These are phyloP conservation scores for Anisognathus igniventris DNA, from an alignment of 2,797 vertebrate species.

Conservation along the genomic window DNA sequence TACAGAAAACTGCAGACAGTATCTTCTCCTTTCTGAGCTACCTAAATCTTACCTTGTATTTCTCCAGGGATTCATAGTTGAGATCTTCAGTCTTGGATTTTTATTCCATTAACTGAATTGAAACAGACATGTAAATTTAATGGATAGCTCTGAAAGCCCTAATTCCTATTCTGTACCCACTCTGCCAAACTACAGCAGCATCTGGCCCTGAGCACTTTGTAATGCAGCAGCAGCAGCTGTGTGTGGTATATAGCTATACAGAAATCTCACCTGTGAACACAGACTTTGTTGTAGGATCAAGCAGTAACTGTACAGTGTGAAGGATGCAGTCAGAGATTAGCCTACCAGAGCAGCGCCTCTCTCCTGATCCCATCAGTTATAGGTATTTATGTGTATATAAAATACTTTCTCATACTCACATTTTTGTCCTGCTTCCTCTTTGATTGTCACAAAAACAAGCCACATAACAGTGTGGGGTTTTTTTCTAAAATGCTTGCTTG, in stretches of 20 bases:
- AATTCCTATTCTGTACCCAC: neutral
- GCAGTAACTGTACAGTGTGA: neutral
- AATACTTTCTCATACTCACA: neutral
- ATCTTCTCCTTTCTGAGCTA: neutral
- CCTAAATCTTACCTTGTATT: neutral
- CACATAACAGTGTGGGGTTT: accelerated
- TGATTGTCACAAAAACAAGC: neutral
- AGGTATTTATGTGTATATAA: neutral
- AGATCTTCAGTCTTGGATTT: neutral
- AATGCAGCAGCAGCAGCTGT: neutral
- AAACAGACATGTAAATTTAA: neutral
- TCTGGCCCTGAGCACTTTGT: neutral
- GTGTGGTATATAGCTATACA: accelerated
- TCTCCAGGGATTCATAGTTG: neutral
- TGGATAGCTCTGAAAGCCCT: neutral
- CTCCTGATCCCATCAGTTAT: neutral
- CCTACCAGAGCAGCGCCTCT: neutral
- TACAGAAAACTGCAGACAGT: neutral
- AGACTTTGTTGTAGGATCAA: neutral
- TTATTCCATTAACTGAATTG: neutral
- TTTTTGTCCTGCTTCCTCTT: neutral
- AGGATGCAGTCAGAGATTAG: neutral
- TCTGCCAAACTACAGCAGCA: neutral
- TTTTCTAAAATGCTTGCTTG: neutral
- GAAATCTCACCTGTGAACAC: neutral